Evolutionary conservation across 2,113 vertebrate species (phyloP).

Genomic region (Tragelaphus imberbis): DNA sequence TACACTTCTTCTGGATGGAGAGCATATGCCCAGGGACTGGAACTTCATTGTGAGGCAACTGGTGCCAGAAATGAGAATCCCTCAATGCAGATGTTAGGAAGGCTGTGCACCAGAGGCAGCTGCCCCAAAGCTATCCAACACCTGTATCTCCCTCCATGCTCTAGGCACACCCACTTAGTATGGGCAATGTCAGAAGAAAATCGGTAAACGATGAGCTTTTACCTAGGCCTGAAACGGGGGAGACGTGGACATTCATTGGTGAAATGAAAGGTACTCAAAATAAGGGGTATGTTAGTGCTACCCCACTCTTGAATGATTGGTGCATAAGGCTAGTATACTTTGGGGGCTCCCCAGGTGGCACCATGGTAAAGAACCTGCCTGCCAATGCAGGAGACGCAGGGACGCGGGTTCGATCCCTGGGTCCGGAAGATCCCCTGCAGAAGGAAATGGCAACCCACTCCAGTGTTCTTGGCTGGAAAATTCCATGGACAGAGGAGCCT

Average conservation of each 20-base stretch:
- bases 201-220: not conserved
- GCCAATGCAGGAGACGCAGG: not conserved
- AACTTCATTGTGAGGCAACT: fast-evolving
- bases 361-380: not conserved
- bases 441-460: not conserved
- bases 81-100: fast-evolving
- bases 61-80: fast-evolving
- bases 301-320: fast-evolving
- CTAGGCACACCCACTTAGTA: fast-evolving
- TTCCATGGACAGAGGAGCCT: not conserved
- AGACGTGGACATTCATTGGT: fast-evolving
- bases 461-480: not conserved
- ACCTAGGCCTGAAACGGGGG: not conserved
- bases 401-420: not conserved
- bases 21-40: not conserved
- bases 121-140: fast-evolving
- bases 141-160: not conserved
- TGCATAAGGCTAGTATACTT: no score
- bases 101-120: fast-evolving
- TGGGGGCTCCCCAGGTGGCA: not conserved
- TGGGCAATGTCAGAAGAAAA: no score
- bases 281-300: fast-evolving
- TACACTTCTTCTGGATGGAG: not conserved
- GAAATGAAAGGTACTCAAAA: no score
- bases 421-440: not conserved